These are phyloP conservation scores for Ceratina japonica DNA, from an alignment of 1,140 invertebrate species.

Conservation along the genomic window DNA sequence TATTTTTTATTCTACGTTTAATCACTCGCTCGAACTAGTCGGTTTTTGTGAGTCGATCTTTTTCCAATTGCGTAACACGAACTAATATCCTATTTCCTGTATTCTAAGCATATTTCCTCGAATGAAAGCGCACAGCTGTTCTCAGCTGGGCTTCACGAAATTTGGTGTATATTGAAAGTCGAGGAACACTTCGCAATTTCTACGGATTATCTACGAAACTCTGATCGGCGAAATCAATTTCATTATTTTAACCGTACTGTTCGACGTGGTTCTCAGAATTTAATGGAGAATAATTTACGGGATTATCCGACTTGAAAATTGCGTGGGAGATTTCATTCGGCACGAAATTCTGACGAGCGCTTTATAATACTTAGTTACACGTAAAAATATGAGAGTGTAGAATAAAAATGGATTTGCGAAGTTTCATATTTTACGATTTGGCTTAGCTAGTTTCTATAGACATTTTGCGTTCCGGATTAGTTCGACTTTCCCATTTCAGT, in stretches of 20 bases:
- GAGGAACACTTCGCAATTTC: too few species aligned
- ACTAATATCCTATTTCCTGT: too few species aligned
- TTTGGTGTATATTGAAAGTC: too few species aligned
- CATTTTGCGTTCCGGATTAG: neutral
- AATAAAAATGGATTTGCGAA: conserved; percentile 20
- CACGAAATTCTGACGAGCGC: neutral
- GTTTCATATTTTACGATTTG: neutral
- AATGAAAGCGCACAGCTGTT: neutral
- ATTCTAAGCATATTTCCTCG: too few species aligned
- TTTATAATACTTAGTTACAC: neutral
- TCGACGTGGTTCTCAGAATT: too few species aligned
- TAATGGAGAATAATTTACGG: too few species aligned
- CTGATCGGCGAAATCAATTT: too few species aligned
- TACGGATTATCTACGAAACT: too few species aligned
- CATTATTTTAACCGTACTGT: neutral
- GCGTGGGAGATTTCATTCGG: neutral
- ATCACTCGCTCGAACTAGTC: neutral
- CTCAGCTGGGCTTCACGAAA: too few species aligned
- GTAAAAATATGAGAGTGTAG: neutral
- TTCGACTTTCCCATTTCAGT: neutral
- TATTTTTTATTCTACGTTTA: neutral
- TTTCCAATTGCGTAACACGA: neutral
- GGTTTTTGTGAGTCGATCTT: conserved; percentile 21
- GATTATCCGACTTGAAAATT: too few species aligned
- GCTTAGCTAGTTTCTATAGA: neutral